Conservation (phyloP, 2,888 invertebrate species). For the Pseudococcus jackbeardsleyi region DNA sequence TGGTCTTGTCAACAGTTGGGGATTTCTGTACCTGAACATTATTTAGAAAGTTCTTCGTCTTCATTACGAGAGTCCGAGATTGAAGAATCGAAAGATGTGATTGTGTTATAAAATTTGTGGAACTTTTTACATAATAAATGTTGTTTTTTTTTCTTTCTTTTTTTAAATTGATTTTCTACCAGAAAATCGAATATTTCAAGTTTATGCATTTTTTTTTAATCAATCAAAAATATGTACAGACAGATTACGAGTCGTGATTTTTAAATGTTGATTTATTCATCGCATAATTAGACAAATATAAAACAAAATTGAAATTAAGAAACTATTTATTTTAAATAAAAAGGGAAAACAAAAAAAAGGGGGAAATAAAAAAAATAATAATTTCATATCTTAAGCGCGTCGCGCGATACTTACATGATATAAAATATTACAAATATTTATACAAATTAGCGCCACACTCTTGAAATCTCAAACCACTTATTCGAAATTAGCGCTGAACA, state of each 20-base stretch:
- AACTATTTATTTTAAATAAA: conserved; percentile 49
- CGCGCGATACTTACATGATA: not conserved
- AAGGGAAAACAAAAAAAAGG: conserved; percentile 51
- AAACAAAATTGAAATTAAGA: conserved; percentile 18
- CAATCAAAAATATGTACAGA: not conserved
- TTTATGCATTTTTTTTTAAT: not conserved
- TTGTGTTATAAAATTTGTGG: not conserved
- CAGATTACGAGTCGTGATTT: not conserved
- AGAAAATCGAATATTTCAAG: not conserved
- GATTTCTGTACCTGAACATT: conserved; percentile 41
- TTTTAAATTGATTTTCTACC: too few relatives aligned
- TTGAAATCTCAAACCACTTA: conserved; percentile 69
- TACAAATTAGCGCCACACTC: conserved; percentile 4
- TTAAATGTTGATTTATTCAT: not conserved
- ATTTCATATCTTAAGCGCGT: conserved; percentile 14
- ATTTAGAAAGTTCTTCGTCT: conserved; percentile 3
- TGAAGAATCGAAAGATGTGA: not conserved
- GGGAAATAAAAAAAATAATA: conserved; percentile 37
- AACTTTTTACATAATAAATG: not conserved
- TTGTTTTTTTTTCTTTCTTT: not conserved
- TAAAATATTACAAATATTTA: conserved; percentile 43
- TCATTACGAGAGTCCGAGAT: not conserved
- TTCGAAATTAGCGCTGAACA: conserved; percentile 89
- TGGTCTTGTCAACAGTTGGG: conserved; percentile 54
- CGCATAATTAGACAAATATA: not conserved